These are phyloP conservation scores for Cataglyphis rosenhaueri DNA, from an alignment of 2,888 invertebrate species.

Conservation along the genomic window DNA sequence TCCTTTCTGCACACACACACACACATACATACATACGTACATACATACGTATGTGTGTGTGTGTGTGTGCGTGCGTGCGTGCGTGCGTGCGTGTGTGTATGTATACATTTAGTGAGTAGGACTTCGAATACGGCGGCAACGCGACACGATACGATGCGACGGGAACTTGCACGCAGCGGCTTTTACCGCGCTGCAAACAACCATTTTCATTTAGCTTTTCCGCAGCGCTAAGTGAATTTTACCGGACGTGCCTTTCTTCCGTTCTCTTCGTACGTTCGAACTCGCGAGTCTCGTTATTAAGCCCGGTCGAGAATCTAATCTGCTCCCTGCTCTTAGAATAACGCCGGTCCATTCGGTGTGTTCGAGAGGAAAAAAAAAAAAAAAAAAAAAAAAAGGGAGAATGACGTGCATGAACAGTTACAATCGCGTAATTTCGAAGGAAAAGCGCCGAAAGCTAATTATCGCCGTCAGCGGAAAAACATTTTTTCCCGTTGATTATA, in stretches of 20 bases:
- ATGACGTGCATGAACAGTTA: not conserved
- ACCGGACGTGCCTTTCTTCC: slow-evolving; percentile 67
- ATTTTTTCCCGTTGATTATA: slow-evolving; percentile 30
- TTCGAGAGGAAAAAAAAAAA: not conserved
- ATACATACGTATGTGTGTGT: too few relatives aligned
- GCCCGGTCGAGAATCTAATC: slow-evolving; percentile 62
- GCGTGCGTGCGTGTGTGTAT: too few relatives aligned
- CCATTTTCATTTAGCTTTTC: slow-evolving; percentile 69
- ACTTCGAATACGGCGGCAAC: not conserved
- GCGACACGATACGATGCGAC: slow-evolving; percentile 15
- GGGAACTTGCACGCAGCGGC: slow-evolving; percentile 67
- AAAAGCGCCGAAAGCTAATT: slow-evolving; percentile 33
- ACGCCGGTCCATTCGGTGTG: slow-evolving; percentile 7
- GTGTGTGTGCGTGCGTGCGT: not conserved
- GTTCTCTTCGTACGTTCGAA: slow-evolving; percentile 37
- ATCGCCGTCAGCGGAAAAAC: slow-evolving; percentile 18
- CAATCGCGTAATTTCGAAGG: slow-evolving; percentile 8
- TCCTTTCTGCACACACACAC: not conserved
- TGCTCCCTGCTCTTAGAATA: slow-evolving; percentile 62
- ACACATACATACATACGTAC: too few relatives aligned
- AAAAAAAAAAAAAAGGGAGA: not conserved
- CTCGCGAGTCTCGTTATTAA: slow-evolving; percentile 11
- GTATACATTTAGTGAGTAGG: not conserved
- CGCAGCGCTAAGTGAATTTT: slow-evolving; percentile 74
- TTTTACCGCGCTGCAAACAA: slow-evolving; percentile 73